Evolutionary conservation across 2,888 invertebrate species (phyloP), one percentile per base, ranked within the genome.

Genomic region (Conistra vaccinii): DNA sequence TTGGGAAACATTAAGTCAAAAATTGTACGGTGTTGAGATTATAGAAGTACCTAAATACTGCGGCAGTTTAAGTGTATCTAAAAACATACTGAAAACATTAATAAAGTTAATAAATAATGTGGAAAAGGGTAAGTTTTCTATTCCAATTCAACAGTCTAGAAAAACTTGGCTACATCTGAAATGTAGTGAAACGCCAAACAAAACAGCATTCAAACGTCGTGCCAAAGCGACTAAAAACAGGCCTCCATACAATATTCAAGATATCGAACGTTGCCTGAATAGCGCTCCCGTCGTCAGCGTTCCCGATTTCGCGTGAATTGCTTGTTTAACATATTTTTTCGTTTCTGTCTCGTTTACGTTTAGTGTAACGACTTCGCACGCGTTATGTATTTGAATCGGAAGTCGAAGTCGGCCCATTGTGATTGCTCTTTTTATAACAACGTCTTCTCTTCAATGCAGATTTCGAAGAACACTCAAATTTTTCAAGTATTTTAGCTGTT

Each of bases 261-360:
- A 79, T 89, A 86, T 88, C 92, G 92, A 88, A 81, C 86, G 77
- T 78, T 86, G 72, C 67, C 72, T 62, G 80, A 88, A 93, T 94
- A 89, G 81, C 62, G 81, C 88, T 78, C 76, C 80, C 88, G 90
- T 91, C 91, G 93, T 93, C 94, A 95, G 93, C 88, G 92, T 93
- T 93, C 91, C 89, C 91, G 93, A 92, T 93, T 88, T 92, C 91
- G 89, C 92, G 93, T 88, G 93, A 95, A 94, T 94, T 93, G 95
- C 95, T 95, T 95, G 94, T 94, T 95, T 94, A 94, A 94, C 94
- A 95, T 95, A 95, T 95, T 94, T 95, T 94, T 93, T 92, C 92
- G 91, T 90, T 93, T 93, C 90, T 92, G 92, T 93, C 92, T 93
- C 93, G 91, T 93, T 92, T 92, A 91, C 92, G 90, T 92, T 92